A percentile compares a stretch with the other conserved stretches of the same genome.
Conservation (phyloP, 2,888 invertebrate species). For the Ashinkailepas kermadecensis region DNA sequence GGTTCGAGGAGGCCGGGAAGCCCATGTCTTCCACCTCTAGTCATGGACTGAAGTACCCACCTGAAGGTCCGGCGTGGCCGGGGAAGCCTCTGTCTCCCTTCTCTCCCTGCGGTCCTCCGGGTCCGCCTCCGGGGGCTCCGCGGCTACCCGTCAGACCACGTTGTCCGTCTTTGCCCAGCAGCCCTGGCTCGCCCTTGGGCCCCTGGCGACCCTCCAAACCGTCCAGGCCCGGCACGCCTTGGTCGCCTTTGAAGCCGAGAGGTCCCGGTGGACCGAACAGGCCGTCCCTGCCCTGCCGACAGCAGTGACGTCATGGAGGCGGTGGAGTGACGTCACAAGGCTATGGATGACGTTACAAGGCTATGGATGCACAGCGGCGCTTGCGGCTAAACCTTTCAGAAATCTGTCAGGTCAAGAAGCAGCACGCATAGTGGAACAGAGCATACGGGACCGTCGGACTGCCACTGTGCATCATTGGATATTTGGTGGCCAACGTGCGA, state of each 20-base stretch:
- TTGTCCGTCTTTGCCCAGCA: conserved; percentile 41
- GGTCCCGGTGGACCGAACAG: conserved; percentile 29
- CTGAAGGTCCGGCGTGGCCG: conserved; percentile 47
- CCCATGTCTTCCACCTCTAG: too few species aligned
- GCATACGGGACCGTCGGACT: too few species aligned
- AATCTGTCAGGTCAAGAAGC: too few species aligned
- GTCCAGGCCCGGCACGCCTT: conserved; percentile 31
- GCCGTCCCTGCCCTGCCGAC: conserved; percentile 69
- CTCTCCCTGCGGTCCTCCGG: conserved; percentile 35
- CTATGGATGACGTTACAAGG: too few species aligned
- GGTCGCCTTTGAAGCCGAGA: conserved; percentile 28
- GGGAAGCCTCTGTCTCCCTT: conserved; percentile 51
- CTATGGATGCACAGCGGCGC: too few species aligned
- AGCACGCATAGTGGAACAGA: too few species aligned
- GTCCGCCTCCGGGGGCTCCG: conserved; percentile 33
- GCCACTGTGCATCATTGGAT: too few species aligned
- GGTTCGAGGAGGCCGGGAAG: too few species aligned
- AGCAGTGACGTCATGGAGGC: too few species aligned
- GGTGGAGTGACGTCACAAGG: too few species aligned
- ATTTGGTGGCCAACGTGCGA: too few species aligned
- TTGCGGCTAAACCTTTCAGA: too few species aligned
- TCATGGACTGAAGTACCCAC: conserved; percentile 41
- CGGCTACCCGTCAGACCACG: conserved; percentile 33
- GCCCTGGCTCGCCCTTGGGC: conserved; percentile 33
- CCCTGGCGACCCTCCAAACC: conserved; percentile 34